Evolutionary conservation across 2,113 vertebrate genomes (phyloP), one percentile per base, ranked within the genome.

Genomic region (Muntiacus muntjak): DNA sequence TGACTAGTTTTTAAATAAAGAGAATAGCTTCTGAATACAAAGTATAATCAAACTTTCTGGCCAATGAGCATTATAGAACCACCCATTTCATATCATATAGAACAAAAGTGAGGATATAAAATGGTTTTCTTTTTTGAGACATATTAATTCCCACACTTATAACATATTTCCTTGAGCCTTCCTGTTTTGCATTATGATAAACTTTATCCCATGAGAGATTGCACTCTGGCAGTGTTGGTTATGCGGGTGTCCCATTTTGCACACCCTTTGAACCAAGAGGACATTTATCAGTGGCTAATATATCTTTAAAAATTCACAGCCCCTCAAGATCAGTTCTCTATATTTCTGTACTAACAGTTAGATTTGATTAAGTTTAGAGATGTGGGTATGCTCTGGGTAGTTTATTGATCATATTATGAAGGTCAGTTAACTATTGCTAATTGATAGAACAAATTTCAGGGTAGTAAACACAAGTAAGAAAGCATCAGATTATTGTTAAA

Each of bases 401-500:
- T 82, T 93, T 76, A 71, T 26, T 58, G 30, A 90, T 36, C 14
- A 21, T 76, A 60, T 76, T 60, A 57, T 83, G 33, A 86, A 89
- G 47, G n/a, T 81, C n/a, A 21, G 1, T 79, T 83, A 76, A 28
- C 19, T 93, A 81, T 81, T 91, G 94, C 57, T 54, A 30, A 81
- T n/a, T 47, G 50, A 86, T 79, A 81, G 36, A 6, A 54, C 17
- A 83, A 6, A 84, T 89, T 84, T 93, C n/a, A 87, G 25, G 28
- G 33, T 12, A 43, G 30, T 87, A 9, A 52, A 55, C 17, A 58
- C 23, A 57, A 78, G 33, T 36, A 54, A 84, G 30, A 85, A 71
- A 89, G 12, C 28, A 92, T 54, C 52, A n/a, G 50, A 57, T 67
- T 88, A 71, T 55, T 88, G 4, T 94, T 86, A 28, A 94, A 88